Base-by-base conservation (phyloP, 2,113 vertebrate species). In the Cyphomyrus plagiostoma region DNA sequence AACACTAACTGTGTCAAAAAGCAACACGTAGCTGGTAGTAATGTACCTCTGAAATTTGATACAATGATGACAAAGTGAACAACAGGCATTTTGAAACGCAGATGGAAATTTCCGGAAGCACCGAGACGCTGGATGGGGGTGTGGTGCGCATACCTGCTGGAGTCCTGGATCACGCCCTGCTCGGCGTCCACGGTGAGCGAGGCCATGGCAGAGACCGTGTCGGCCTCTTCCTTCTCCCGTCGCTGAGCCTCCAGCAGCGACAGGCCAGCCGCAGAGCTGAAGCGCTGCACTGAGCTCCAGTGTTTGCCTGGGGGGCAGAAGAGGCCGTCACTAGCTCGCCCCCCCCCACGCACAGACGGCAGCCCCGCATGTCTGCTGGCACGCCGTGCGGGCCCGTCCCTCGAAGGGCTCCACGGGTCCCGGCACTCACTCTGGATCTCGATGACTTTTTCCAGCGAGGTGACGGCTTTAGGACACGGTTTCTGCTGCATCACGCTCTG, bases 181-280 rank as follows among this genome's bases (percentile, higher is more conserved):
- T 96, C 96, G 0, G 96, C 93, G 35, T 96, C 96, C 91, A 97
- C 96, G 0, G 97, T 97, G 74, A 97, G 94, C 91, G 96, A 96
- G 9, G 97, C 97, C 96, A 97, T 96, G 90, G 97, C 97, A 0
- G 94, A 97, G 92, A 97, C 96, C 0, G 97, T 95, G 94, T 97
- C 97, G 0, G 96, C 96, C 92, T 97, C 97, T 88, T 97, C 97
- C 0, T 91, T 93, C 92, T 97, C 97, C 0, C 96, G 94, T 0
- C 94, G 93, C 94, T 97, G 96, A 0, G 96, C 96, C 92, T 97
- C 97, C 92, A 95, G 92, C 92, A 97, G 87, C 46, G 96, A 97
- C n/a, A 94, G 93, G 49, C 96, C 94, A 66, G 97, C 93, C 0
- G 95, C 92, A 0, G 94, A 88, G 0, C 95, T 94, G 0, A 92